Base-by-base conservation (phyloP, 1,140 invertebrate genomes). In the Lasaia peninsularis region DNA sequence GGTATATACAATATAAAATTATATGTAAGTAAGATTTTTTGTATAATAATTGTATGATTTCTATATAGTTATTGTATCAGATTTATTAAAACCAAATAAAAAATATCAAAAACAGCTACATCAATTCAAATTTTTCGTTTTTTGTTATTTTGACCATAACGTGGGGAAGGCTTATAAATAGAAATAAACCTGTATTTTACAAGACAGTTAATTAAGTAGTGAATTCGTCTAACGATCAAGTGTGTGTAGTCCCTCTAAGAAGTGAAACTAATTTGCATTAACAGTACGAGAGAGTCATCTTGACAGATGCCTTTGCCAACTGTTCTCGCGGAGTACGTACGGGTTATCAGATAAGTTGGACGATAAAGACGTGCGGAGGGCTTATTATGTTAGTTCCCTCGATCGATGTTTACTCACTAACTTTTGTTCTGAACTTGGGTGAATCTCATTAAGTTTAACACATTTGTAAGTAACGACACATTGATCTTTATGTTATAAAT, bases 231-330 rank as follows among this genome's bases (percentile, higher is more conserved):
- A 52, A 28, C 24, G 50, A 32, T 9, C 31, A 52, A 28, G 50
- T 52, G 7, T 52, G 24, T 32, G 9, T 28, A 28, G 50, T 52
- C 53, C 53, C 14, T 32, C 9, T 16, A 11, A 48, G 34, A 31
- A 14, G 40, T 32, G 40, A 49, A 37, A 40, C 14, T 50, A 54
- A 53, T 63, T 63, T 37, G 44, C 52, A 63, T 58, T 24, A 62
- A 35, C 50, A 31, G 37, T 48, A 49, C 50, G 21, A 51, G 11
- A 24, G 32, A 54, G 16, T 18, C 16, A 18, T 50, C 52, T 53
- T 63, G 51, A 63, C 52, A 50, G 52, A 63, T 58, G 56, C 31
- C 20, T 40, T 48, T 31, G 52, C 51, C 51, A 58, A 62, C 54
- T 51, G 31, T 33, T 57, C 35, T 37, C 31, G 16, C 12, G 44